Evolutionary conservation across 1,140 invertebrate genomes (phyloP).

Genomic region (Asobara japonica): DNA sequence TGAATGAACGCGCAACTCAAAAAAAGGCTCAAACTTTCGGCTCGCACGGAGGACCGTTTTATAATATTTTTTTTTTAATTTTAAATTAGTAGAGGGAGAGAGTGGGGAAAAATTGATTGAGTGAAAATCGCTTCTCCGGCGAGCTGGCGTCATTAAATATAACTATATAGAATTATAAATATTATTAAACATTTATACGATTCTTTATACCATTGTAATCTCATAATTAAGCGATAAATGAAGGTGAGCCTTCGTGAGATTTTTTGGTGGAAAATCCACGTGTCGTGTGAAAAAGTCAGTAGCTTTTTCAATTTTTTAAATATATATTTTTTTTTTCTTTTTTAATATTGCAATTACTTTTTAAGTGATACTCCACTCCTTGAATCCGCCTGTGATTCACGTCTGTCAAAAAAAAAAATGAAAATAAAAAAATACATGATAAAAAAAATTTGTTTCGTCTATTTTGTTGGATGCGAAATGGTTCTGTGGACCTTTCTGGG

Average conservation of each 20-base stretch:
- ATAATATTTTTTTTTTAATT: slow-evolving; percentile 1
- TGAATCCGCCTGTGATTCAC: slow-evolving; percentile 15
- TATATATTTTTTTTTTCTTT: too few relatives aligned
- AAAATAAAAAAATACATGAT: slow-evolving; percentile 9
- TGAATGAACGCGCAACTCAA: slow-evolving; percentile 60
- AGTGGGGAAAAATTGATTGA: slow-evolving; percentile 24
- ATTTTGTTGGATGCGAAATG: too few relatives aligned
- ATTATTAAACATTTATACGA: slow-evolving; percentile 61
- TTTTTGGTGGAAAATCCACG: background rate
- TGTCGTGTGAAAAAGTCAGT: background rate
- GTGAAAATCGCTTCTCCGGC: slow-evolving; percentile 65
- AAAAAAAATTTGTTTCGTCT: background rate
- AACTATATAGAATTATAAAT: slow-evolving; percentile 46
- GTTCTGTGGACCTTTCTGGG: too few relatives aligned
- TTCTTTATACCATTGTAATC: slow-evolving; percentile 62
- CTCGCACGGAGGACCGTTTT: slow-evolving; percentile 65
- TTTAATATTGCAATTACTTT: slow-evolving; percentile 15
- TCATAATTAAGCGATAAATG: slow-evolving; percentile 37
- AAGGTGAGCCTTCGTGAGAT: slow-evolving; percentile 19
- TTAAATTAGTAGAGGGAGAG: background rate
- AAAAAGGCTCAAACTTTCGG: slow-evolving; percentile 61
- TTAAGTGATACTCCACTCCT: background rate
- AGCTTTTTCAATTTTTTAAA: slow-evolving; percentile 17
- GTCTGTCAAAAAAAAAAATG: background rate
- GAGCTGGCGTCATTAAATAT: slow-evolving; percentile 62